These are phyloP conservation scores for Phataginus tricuspis DNA, from an alignment of 2,797 vertebrate species.

Conservation along the genomic window DNA sequence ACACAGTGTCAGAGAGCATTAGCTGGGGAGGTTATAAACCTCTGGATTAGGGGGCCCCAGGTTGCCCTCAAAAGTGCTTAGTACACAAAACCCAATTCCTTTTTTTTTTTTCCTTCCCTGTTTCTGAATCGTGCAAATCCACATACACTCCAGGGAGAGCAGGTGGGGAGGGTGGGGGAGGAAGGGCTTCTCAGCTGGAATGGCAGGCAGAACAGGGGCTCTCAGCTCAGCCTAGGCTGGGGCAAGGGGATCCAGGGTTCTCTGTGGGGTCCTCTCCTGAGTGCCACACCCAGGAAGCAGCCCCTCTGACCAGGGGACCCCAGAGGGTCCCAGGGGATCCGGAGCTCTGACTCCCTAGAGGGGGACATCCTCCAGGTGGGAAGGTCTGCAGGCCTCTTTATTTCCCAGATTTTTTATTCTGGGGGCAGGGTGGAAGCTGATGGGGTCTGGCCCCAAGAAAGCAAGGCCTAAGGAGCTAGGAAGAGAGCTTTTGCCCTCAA, in stretches of 20 bases:
- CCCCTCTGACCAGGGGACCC: neutral
- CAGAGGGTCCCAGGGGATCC: neutral
- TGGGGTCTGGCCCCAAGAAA: neutral
- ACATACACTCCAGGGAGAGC: slow-evolving; percentile 78
- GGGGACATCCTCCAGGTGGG: too few species aligned
- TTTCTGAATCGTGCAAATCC: slow-evolving; percentile 85
- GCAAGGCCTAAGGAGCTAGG: neutral
- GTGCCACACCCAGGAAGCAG: fast-evolving
- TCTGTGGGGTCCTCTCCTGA: neutral
- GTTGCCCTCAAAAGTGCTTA: slow-evolving; percentile 97
- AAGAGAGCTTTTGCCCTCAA: neutral
- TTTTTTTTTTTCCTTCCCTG: slow-evolving; percentile 76
- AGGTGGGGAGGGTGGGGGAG: neutral
- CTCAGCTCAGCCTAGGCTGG: neutral
- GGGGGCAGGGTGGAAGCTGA: neutral
- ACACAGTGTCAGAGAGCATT: slow-evolving; percentile 99
- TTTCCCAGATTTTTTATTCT: neutral
- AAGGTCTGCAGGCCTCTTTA: neutral
- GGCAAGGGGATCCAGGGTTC: neutral
- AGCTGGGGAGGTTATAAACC: slow-evolving; percentile 96
- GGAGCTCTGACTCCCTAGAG: neutral
- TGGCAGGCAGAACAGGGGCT: neutral
- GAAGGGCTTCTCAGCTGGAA: neutral
- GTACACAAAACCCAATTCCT: slow-evolving; percentile 94
- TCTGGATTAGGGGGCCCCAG: slow-evolving; percentile 94